Evolutionary conservation across 2,888 invertebrate genomes (phyloP), one percentile per base, ranked within the genome.

Genomic region (Drosophila lacicola): DNA sequence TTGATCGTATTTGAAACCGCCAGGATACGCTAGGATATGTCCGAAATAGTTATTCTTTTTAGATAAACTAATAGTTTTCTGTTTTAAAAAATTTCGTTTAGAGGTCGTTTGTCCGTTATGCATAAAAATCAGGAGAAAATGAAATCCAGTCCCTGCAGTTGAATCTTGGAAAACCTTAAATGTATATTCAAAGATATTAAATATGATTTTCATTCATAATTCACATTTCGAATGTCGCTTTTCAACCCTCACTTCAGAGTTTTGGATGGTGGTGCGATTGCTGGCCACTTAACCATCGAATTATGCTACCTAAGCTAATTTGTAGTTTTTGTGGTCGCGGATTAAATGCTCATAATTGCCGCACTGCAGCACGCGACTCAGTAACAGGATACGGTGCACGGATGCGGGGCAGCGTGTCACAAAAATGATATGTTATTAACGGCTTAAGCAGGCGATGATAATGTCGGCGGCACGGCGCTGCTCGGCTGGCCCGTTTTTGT

Each of bases 261-360:
- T 19, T 10, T 25, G 45, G 29, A n/a, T 39, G 56, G 69, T 58
- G 42, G 46, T 29, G 54, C 53, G 39, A 61, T 56, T 64, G 82
- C 68, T 75, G 78, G 72, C 74, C 82, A 83, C 83, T 83, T 83
- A 49, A 62, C 55, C 75, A 58, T 10, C 68, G 50, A 64, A 71
- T 62, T 66, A 65, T 61, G 57, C 57, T 54, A 39, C 56, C 67
- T 78, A 65, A 78, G 58, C 83, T 78, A 83, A 83, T 86, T 85
- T 76, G 76, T 80, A 86, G 79, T 80, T 82, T 72, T 80, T 84
- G 89, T 76, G 84, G 88, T 80, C 78, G 67, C 62, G 82, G 90
- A 90, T 90, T 90, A 89, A 90, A 81, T 87, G 79, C 87, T 82
- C 88, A 87, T 89, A 90, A 90, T 90, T 89, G 85, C 68, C 51